These are phyloP conservation scores for Terrapene triunguis DNA, from an alignment of 2,113 vertebrate genomes.

Conservation along the genomic window DNA sequence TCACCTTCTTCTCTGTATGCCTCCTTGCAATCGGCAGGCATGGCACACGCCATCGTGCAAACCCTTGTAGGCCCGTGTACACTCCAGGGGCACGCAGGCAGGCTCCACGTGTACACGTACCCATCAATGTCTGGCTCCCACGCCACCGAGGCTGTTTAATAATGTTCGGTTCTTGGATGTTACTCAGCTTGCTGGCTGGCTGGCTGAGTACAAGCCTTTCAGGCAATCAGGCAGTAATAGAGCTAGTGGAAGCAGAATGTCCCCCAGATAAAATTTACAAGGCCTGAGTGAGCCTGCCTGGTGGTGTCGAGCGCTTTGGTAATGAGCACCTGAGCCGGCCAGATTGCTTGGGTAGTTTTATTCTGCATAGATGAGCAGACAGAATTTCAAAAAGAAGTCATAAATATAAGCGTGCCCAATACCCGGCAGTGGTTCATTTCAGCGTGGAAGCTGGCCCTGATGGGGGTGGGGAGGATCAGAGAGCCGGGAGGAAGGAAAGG, in stretches of 20 bases:
- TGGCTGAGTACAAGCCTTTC: background rate
- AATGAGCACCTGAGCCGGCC: constrained; percentile 44
- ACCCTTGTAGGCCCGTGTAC: fast-evolving
- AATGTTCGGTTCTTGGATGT: background rate
- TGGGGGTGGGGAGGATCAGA: background rate
- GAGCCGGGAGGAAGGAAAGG: background rate
- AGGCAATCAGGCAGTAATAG: constrained; percentile 38
- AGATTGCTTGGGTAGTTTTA: constrained; percentile 47
- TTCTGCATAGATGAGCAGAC: constrained; percentile 56
- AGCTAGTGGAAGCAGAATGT: constrained; percentile 21
- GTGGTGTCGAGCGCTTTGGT: constrained; percentile 19
- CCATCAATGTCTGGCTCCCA: fast-evolving
- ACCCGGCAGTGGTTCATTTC: background rate
- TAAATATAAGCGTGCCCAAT: constrained; percentile 39
- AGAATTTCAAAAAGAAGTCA: constrained; percentile 49
- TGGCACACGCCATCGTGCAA: fast-evolving
- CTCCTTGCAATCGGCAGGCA: background rate
- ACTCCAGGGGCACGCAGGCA: background rate
- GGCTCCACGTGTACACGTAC: background rate
- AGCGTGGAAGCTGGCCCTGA: background rate
- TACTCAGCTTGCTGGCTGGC: background rate
- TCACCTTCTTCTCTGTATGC: fast-evolving
- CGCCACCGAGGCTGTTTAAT: background rate
- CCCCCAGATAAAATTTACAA: constrained; percentile 34
- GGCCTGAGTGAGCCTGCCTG: constrained; percentile 30